Conservation (phyloP, 2,888 invertebrate species). For the Venusia cambrica region DNA sequence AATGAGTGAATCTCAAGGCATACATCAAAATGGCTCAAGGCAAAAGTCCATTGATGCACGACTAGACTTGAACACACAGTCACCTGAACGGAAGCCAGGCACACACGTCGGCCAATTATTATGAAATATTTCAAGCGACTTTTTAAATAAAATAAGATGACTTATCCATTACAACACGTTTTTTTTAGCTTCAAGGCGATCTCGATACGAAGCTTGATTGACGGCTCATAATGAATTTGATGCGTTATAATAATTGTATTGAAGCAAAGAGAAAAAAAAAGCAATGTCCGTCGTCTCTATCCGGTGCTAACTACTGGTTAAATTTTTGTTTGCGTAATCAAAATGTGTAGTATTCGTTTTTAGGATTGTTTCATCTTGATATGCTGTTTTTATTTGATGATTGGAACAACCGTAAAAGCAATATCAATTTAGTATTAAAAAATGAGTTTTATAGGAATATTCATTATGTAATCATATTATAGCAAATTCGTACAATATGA, state of each 20-base stretch:
- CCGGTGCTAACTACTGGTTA: slow-evolving; percentile 54
- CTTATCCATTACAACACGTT: slow-evolving; percentile 26
- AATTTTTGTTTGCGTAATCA: slow-evolving; percentile 59
- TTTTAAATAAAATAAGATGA: slow-evolving; percentile 13
- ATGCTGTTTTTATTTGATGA: too few relatives aligned
- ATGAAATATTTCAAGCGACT: slow-evolving; percentile 1
- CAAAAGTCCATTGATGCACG: too few relatives aligned
- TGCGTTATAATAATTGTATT: slow-evolving; percentile 53
- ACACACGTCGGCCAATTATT: too few relatives aligned
- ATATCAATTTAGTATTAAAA: too few relatives aligned
- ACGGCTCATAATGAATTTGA: slow-evolving; percentile 53
- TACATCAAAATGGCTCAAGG: too few relatives aligned
- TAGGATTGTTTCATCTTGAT: slow-evolving; percentile 46
- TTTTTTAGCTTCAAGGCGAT: slow-evolving; percentile 33
- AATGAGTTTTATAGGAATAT: too few relatives aligned
- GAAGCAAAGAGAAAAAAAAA: slow-evolving; percentile 48
- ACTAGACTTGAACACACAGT: too few relatives aligned
- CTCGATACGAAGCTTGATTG: slow-evolving; percentile 51
- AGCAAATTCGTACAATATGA: too few relatives aligned
- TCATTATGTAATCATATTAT: too few relatives aligned
- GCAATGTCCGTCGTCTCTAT: slow-evolving; percentile 18
- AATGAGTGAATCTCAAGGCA: too few relatives aligned
- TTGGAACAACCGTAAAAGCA: too few relatives aligned
- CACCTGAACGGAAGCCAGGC: too few relatives aligned
- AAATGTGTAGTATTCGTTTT: slow-evolving; percentile 38